Evolutionary conservation across 2,113 vertebrate genomes (phyloP).

Genomic region (Chloebia gouldiae): DNA sequence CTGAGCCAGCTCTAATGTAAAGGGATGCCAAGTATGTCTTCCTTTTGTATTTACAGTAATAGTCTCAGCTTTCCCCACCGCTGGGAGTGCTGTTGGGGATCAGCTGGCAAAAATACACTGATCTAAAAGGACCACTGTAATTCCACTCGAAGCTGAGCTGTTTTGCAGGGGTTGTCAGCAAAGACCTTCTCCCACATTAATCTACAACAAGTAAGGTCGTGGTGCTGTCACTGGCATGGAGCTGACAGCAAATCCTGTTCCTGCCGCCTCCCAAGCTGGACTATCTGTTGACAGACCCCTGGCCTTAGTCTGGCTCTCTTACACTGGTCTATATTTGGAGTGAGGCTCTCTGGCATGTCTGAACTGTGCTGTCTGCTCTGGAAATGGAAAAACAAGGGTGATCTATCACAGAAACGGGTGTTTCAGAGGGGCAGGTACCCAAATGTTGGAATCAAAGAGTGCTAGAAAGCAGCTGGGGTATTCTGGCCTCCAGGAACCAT

Average conservation of each 20-base stretch:
- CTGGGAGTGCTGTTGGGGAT: conserved; percentile 61
- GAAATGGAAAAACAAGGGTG: background rate
- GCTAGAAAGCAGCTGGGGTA: background rate
- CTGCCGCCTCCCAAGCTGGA: conserved; percentile 1
- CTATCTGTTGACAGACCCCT: conserved; percentile 49
- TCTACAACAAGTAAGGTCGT: background rate
- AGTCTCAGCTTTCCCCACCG: conserved; percentile 59
- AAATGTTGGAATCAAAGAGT: background rate
- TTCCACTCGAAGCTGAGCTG: conserved; percentile 35
- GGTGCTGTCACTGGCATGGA: conserved; percentile 23
- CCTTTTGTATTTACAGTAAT: conserved; percentile 69
- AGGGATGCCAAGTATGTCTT: conserved; percentile 66
- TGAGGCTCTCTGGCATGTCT: background rate
- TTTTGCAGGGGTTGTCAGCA: conserved; percentile 39
- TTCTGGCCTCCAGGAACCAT: background rate
- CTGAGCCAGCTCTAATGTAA: conserved; percentile 69
- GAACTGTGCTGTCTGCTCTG: conserved; percentile 21
- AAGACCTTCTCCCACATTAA: conserved; percentile 58
- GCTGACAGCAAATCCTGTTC: conserved; percentile 36
- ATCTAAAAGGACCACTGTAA: conserved; percentile 51
- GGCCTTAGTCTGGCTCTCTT: conserved; percentile 13
- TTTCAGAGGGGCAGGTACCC: background rate
- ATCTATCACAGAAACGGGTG: background rate
- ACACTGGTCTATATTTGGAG: background rate
- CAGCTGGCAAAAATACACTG: conserved; percentile 50